Conservation (phyloP, 1,140 invertebrate species). For the Xylocopa sonorina region DNA sequence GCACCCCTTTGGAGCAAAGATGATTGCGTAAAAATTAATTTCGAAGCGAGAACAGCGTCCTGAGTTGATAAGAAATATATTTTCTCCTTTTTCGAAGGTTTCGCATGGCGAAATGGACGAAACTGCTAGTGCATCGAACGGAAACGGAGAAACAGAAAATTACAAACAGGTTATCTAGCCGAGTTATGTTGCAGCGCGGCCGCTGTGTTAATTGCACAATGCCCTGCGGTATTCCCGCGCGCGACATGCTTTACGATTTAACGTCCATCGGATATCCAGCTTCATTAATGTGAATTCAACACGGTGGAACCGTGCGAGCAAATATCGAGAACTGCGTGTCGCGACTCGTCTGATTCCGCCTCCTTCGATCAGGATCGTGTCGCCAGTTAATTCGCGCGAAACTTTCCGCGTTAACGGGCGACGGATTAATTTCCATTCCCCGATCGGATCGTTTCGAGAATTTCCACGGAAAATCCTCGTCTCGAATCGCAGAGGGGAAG, state of each 20-base stretch:
- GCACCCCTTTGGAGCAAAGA: too few species aligned
- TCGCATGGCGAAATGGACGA: background rate
- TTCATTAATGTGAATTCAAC: constrained; percentile 5
- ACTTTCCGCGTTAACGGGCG: too few species aligned
- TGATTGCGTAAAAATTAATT: background rate
- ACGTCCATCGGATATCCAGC: constrained; percentile 1
- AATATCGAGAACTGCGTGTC: background rate
- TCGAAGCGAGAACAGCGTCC: too few species aligned
- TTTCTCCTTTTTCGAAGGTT: too few species aligned
- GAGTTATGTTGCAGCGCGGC: background rate
- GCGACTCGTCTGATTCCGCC: background rate
- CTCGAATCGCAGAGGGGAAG: too few species aligned
- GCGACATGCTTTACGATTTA: constrained; percentile 8
- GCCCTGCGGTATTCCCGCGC: background rate
- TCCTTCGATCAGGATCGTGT: too few species aligned
- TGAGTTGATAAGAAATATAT: too few species aligned
- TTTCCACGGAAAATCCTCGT: too few species aligned
- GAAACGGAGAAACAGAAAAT: constrained; percentile 3
- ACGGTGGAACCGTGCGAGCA: background rate
- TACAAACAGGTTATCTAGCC: constrained; percentile 2
- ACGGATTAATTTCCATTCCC: too few species aligned
- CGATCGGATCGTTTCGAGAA: too few species aligned
- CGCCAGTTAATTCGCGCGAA: too few species aligned
- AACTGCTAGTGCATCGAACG: background rate
- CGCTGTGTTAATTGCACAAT: background rate